Conservation (phyloP, 2,888 invertebrate species). For the Trachelus tabidus region DNA sequence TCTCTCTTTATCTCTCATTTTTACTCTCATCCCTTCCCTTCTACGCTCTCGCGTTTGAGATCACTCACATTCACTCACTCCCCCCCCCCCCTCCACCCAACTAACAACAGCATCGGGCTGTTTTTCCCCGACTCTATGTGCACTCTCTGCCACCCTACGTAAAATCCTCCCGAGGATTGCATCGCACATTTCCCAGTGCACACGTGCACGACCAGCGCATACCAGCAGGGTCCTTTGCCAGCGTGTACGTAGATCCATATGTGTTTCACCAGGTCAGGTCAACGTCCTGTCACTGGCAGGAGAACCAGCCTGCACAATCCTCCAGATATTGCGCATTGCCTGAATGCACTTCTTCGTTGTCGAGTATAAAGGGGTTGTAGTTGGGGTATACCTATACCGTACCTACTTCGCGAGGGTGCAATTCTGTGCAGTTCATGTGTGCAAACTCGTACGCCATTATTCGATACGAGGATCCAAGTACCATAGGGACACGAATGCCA, state of each 20-base stretch:
- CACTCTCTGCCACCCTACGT: slow-evolving; percentile 44
- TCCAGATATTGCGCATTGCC: slow-evolving; percentile 48
- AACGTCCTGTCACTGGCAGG: slow-evolving; percentile 58
- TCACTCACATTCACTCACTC: not conserved
- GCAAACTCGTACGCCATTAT: not conserved
- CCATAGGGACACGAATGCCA: not conserved
- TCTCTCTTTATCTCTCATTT: slow-evolving; percentile 24
- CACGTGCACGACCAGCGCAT: slow-evolving; percentile 19
- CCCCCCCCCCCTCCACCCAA: not conserved
- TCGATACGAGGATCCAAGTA: not conserved
- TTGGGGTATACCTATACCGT: not conserved
- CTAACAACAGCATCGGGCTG: not conserved
- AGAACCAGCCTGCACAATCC: slow-evolving; percentile 43
- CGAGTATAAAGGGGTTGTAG: not conserved
- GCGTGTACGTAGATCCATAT: slow-evolving; percentile 56
- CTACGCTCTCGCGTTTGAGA: not conserved
- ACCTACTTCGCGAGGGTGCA: not conserved
- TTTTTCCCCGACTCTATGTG: slow-evolving; percentile 16
- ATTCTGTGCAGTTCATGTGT: not conserved
- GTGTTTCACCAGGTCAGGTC: slow-evolving; percentile 67
- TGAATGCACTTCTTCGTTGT: slow-evolving; percentile 31
- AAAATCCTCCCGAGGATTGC: slow-evolving; percentile 55
- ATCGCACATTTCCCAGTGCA: slow-evolving; percentile 44
- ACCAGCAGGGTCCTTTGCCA: slow-evolving; percentile 27
- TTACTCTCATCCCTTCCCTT: slow-evolving; percentile 19